Conservation (phyloP, 2,797 vertebrate genomes). For the Enoplosus armatus region DNA sequence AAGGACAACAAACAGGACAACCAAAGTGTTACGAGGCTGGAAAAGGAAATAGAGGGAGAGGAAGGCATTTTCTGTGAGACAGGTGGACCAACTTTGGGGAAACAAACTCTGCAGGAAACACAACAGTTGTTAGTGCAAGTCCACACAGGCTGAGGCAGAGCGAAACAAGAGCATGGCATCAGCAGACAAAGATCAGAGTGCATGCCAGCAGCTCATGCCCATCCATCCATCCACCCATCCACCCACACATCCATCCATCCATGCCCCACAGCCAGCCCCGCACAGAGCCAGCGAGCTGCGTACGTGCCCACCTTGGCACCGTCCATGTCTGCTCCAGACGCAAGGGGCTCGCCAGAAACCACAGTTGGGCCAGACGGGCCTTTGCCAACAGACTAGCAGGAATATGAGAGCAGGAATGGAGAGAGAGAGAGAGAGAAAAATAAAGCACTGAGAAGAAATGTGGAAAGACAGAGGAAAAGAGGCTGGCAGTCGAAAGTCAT, state of each 20-base stretch:
- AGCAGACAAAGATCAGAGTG: slow-evolving; percentile 68
- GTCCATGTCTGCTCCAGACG: slow-evolving; percentile 90
- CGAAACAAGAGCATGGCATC: slow-evolving; percentile 52
- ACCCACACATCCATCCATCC: slow-evolving; percentile 41
- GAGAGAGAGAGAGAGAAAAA: slow-evolving; percentile 17
- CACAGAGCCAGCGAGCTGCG: slow-evolving; percentile 68
- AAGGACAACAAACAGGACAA: background rate
- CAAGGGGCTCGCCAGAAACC: slow-evolving; percentile 89
- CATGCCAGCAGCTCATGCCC: slow-evolving; percentile 76
- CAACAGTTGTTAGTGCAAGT: slow-evolving; percentile 53
- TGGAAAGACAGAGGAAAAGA: slow-evolving; percentile 54
- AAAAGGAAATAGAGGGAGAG: slow-evolving; percentile 25
- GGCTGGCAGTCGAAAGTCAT: slow-evolving; percentile 53
- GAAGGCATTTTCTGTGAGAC: slow-evolving; percentile 33
- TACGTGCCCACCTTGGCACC: slow-evolving; percentile 93
- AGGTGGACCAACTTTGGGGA: slow-evolving; percentile 38
- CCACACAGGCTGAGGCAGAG: slow-evolving; percentile 52
- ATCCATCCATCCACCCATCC: slow-evolving; percentile 26
- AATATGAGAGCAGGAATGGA: slow-evolving; percentile 64
- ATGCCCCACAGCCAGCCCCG: slow-evolving; percentile 42
- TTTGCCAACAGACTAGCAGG: slow-evolving; percentile 90
- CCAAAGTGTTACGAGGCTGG: slow-evolving; percentile 4
- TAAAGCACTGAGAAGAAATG: slow-evolving; percentile 57
- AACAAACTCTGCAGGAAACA: slow-evolving; percentile 47
- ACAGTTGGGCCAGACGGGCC: slow-evolving; percentile 89